phyloP scores from a whole-genome alignment of 2,797 vertebrate species.

The Lophius americanus region DNA sequence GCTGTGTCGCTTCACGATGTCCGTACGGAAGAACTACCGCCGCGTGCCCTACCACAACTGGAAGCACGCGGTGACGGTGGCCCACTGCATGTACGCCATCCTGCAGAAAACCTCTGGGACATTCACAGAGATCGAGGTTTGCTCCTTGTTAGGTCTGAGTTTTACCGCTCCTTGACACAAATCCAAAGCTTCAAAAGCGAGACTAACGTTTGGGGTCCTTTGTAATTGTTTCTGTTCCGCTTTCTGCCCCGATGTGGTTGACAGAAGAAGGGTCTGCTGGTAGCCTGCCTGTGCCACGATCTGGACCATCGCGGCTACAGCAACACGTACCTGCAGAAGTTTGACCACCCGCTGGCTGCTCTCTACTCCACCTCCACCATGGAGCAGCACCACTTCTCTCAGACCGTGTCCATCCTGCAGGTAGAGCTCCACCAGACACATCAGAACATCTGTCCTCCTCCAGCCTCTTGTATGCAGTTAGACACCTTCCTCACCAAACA shows the following conservation, averaged over 20 bases:
- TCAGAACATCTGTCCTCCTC: neutral
- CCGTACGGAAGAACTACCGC: conserved; percentile 97
- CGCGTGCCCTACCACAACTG: conserved; percentile 99
- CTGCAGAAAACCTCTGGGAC: conserved; percentile 89
- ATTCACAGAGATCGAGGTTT: conserved; percentile 96
- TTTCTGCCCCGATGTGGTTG: conserved; percentile 20
- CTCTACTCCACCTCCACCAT: conserved; percentile 98
- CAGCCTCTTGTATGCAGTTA: neutral
- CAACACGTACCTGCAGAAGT: conserved; percentile 98
- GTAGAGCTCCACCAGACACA: conserved; percentile 81
- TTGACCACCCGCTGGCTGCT: conserved; percentile 96
- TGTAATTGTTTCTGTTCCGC: neutral
- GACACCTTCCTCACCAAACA: neutral
- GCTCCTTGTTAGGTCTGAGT: conserved; percentile 28
- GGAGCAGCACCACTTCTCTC: conserved; percentile 99
- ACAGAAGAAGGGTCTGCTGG: conserved; percentile 94
- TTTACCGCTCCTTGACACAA: neutral
- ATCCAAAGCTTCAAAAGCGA: neutral
- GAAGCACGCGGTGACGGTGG: conserved; percentile 97
- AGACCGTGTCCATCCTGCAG: conserved; percentile 98
- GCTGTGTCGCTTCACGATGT: conserved; percentile 98
- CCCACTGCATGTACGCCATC: conserved; percentile 97
- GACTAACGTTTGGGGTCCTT: conserved; percentile 1
- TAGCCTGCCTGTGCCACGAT: conserved; percentile 98
- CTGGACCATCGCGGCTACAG: conserved; percentile 98